Base-by-base conservation (phyloP, 2,888 invertebrate species). In the Catocala sponsa region DNA sequence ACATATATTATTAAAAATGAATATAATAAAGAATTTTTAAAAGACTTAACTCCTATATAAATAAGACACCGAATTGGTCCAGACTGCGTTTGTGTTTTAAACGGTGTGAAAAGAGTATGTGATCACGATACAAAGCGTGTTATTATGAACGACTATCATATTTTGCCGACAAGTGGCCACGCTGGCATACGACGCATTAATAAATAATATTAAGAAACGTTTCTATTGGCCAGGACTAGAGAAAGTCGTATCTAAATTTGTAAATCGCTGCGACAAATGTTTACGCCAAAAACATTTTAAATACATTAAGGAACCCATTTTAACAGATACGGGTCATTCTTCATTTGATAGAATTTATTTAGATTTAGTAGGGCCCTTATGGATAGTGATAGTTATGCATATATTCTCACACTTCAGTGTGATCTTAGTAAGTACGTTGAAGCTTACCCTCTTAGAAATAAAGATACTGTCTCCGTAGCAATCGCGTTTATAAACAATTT, bases 141-240 rank as follows among this genome's bases (percentile, higher is more conserved):
- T 43, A 59, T 54, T 9, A 11, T 59, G 5, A 49, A 67, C 32
- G 55, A 56, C 15, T 49, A 51, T 52, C 12, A 63, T 60, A 13
- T 50, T 48, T 43, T 60, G 48, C 51, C 54, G 9, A 48, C 59
- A 12, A 50, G 59, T 47, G 55, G 62, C 54, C 63, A 63, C 47
- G 63, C 66, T 6, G 63, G 66, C 33, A 62, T 66, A n/a, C 57
- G 55, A 38, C 44, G 65, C 35, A 66, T n/a, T 66, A 62, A 12
- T 55, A 7, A 65, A 63, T 41, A 55, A 60, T 56, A 55, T 47
- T 15, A 59, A 59, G 33, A 59, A 54, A 48, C 35, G 51, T 48
- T 59, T 33, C 46, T 59, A 44, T 13, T 59, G 58, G 58, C 52
- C 58, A 6, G 44, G 47, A 5, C 38, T 59, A 25, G 53, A 52